Conservation (phyloP, 2,888 invertebrate species). For the Catocala fraxini region DNA sequence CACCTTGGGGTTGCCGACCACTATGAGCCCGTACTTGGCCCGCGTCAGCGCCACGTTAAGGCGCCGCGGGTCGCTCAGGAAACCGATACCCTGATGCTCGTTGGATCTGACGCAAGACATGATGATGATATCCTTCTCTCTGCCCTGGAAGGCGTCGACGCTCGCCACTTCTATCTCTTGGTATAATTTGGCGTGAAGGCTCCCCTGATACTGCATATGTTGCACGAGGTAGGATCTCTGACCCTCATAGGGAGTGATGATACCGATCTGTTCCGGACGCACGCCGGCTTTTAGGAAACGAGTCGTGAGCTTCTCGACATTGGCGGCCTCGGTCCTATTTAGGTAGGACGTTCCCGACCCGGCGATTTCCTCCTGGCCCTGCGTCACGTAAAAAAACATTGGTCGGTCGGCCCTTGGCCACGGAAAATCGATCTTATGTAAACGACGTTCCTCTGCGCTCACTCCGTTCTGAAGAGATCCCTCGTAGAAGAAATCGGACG, state of each 20-base stretch:
- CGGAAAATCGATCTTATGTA: slow-evolving; percentile 97
- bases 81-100: slow-evolving; percentile 99
- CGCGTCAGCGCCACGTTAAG: slow-evolving; percentile 99
- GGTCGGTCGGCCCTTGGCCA: slow-evolving; percentile 99
- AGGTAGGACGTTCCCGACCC: slow-evolving; percentile 99
- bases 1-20: slow-evolving; percentile 99
- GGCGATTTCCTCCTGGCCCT: slow-evolving; percentile 99
- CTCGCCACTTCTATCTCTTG: slow-evolving; percentile 99
- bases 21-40: slow-evolving; percentile 98
- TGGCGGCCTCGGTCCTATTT: slow-evolving; percentile 99
- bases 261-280: slow-evolving; percentile 99
- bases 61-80: slow-evolving; percentile 98
- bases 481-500: slow-evolving; percentile 99
- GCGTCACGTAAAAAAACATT: slow-evolving; percentile 99
- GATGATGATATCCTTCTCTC: slow-evolving; percentile 99
- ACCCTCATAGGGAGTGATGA: slow-evolving; percentile 99
- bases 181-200: slow-evolving; percentile 98
- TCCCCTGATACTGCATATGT: slow-evolving; percentile 99
- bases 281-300: slow-evolving; percentile 97
- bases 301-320: slow-evolving; percentile 99
- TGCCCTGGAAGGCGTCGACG: slow-evolving; percentile 99
- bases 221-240: slow-evolving; percentile 99
- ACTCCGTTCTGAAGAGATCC: slow-evolving; percentile 99
- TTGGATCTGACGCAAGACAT: slow-evolving; percentile 99
- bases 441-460: slow-evolving; percentile 97